Base-by-base conservation (phyloP, 2,113 vertebrate genomes). In the Dasyurus viverrinus region DNA sequence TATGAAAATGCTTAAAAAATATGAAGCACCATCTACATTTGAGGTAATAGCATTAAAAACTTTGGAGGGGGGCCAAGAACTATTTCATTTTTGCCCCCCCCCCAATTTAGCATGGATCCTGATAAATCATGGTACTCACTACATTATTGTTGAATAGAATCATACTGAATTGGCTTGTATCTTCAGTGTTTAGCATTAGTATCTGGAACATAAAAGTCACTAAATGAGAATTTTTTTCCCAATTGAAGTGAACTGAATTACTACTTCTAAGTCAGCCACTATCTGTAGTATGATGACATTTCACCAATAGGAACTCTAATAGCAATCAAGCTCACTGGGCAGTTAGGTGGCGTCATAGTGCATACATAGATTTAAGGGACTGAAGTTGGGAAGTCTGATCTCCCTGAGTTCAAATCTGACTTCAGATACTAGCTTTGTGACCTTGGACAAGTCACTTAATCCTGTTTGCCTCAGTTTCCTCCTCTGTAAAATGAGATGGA, bases 291-390 rank as follows among this genome's bases (percentile, higher is more conserved):
- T 76, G n/a, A n/a, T 76, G 11, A 68, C 12, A 76, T 36, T 76
- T n/a, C 36, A 76, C 36, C 68, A n/a, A 76, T 76, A 76, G 5
- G 60, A 76, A n/a, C 68, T 76, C 68, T 5, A 76, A 22, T n/a
- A 76, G 89, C 91, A 26, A 53, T 14, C 96, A 97, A 53, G 97
- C 94, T 2, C 26, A 22, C 27, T 36, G 30, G 57, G 57, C 27
- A 36, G 57, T 30, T 68, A 36, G 11, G 57, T 68, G 11, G 57
- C 12, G 0, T 11, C 57, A 68, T 68, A 14, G 30, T 68, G 12
- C 30, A 68, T 36, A 68, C 30, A 68, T 36, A 68, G 27, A 68
- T 27, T 8, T 10, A 27, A 5, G 27, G 30, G 3, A 27, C 30
- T 68, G 57, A 12, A 68, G 27, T 57, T 2, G 10, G 55, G 26